Base-by-base conservation (phyloP, 2,113 vertebrate genomes). In the Petromus typicus region DNA sequence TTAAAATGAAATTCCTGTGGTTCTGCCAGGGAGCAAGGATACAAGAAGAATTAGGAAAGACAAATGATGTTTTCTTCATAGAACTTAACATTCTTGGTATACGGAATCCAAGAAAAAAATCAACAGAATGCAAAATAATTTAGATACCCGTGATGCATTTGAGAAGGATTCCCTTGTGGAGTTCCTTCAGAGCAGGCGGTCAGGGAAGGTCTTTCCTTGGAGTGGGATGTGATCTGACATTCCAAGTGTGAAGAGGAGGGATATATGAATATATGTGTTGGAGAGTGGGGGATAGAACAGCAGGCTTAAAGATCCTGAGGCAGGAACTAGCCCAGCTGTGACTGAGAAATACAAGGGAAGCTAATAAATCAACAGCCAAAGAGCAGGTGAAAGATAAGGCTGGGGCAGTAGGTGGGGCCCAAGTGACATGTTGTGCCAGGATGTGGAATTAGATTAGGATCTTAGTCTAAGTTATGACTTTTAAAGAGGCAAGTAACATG, bases 1-100 rank as follows among this genome's bases (percentile, higher is more conserved):
- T 86, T 84, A 45, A 91, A 90, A 91, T 94, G 9, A 92, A 96
- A 96, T 89, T 89, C 56, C 67, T 37, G 76, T 56, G n/a, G 27
- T 12, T 61, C n/a, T 80, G 7, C 66, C 71, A 43, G 30, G 82
- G 2, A 88, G 32, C 37, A 93, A 63, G 30, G 40, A 73, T 61
- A 56, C 4, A 69, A 57, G 56, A 63, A 20, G 37, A 18, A 88
- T 93, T 73, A 30, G 14, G 2, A 82, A 92, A 81, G 27, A 78
- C 34, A 85, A 88, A 76, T 51, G 40, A 32, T 37, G 16, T 6
- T 92, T 89, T 85, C 78, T 73, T 95, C 9, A 63, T 54, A 25
- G 22, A 92, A 37, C 2, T 88, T 88, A 82, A 54, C 7, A 57
- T n/a, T 93, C 22, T 82, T 66, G 7, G 0, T 66, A 3, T 32